Conservation (phyloP, 2,113 vertebrate genomes). For the Erythrolamprus reginae region DNA sequence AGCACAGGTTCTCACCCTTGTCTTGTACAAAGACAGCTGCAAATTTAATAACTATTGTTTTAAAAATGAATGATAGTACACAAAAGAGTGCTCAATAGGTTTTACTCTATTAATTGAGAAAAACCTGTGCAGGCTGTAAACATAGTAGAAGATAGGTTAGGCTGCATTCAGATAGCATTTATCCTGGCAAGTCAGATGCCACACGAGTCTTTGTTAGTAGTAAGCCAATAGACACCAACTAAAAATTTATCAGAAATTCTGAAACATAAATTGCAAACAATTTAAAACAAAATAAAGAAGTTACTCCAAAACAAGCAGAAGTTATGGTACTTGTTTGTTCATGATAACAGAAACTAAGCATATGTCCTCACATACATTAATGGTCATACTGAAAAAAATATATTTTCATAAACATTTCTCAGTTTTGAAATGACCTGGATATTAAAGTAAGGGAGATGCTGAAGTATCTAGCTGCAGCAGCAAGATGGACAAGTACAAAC, state of each 20-base stretch:
- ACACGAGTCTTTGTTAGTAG: not conserved
- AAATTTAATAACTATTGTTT: not conserved
- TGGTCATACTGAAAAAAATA: not conserved
- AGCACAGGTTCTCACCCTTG: not conserved
- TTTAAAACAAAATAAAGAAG: not conserved
- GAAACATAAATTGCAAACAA: not conserved
- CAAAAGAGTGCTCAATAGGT: not conserved
- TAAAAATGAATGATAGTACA: not conserved
- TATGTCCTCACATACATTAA: not conserved
- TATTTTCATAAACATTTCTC: not conserved
- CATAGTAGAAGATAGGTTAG: not conserved
- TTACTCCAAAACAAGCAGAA: not conserved
- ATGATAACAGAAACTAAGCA: not conserved
- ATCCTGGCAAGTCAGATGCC: not conserved
- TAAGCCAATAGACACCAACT: not conserved
- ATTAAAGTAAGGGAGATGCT: not conserved
- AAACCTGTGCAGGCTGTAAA: constrained; percentile 4
- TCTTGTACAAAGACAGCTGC: not conserved
- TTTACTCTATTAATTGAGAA: constrained; percentile 18
- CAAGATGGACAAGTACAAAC: not conserved
- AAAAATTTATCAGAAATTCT: not conserved
- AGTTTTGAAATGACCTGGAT: no score
- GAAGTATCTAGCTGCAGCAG: not conserved
- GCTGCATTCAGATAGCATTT: not conserved
- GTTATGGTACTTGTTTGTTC: not conserved